Percentiles rank a stretch among this genome's conserved stretches.
These are phyloP conservation scores for Noctilio leporinus DNA, from an alignment of 2,113 vertebrate genomes.

Conservation along the genomic window DNA sequence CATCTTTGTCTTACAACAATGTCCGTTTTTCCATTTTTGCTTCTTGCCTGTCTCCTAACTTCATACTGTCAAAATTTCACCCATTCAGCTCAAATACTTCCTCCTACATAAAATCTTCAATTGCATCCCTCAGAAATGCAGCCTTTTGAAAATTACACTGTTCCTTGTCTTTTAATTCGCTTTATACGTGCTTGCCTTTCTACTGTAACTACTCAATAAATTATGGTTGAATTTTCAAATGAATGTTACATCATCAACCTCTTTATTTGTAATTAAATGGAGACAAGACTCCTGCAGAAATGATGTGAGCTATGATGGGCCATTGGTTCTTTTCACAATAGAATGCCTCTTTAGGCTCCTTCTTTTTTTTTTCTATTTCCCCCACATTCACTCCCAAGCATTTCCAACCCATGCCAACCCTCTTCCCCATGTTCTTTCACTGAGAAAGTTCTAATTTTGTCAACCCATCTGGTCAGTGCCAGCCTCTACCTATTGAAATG, in stretches of 20 bases:
- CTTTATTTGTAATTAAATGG: not conserved
- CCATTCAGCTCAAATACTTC: constrained; percentile 34
- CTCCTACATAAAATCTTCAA: constrained; percentile 31
- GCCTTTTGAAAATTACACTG: not conserved
- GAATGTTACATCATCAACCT: not conserved
- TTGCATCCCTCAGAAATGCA: not conserved
- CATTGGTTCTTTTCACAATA: not conserved
- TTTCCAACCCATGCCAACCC: not conserved
- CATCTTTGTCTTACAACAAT: not conserved
- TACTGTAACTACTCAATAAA: not conserved
- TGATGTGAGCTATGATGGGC: not conserved
- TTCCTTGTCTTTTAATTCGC: constrained; percentile 32
- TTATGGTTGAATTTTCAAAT: not conserved
- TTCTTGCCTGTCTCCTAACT: not conserved
- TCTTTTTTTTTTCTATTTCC: not conserved
- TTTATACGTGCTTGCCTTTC: not conserved
- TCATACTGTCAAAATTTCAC: constrained; percentile 42
- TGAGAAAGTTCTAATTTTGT: not conserved
- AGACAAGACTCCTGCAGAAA: not conserved
- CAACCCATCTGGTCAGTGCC: not conserved
- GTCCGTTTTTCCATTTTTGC: not conserved
- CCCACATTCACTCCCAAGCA: not conserved
- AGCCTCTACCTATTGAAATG: not conserved
- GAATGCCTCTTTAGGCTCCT: not conserved
- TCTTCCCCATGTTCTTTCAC: not conserved